Evolutionary conservation across 2,797 vertebrate species (phyloP).

Genomic region (Synaphobranchus kaupii): DNA sequence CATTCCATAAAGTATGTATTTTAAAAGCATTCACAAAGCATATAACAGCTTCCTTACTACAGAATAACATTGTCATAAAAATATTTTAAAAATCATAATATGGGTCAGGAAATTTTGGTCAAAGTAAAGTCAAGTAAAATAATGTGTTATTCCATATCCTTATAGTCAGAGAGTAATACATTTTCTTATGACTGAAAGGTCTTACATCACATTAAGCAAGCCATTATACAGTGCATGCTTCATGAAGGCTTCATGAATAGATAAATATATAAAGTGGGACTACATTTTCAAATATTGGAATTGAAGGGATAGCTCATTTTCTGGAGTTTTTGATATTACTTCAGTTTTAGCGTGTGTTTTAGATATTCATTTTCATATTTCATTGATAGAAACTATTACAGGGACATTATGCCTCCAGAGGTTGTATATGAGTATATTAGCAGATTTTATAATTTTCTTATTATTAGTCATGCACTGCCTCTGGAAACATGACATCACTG

Average conservation of each 20-base stretch:
- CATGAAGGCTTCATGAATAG: background rate
- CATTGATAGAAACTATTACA: too few relatives aligned
- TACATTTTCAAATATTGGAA: background rate
- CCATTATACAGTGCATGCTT: background rate
- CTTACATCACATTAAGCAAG: background rate
- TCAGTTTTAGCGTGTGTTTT: too few relatives aligned
- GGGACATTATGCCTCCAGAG: background rate
- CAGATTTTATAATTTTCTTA: background rate
- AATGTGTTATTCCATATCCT: background rate
- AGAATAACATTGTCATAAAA: background rate
- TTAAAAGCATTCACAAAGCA: background rate
- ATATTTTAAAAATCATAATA: background rate
- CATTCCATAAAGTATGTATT: background rate
- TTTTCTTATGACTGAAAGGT: background rate
- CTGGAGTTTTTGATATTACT: background rate
- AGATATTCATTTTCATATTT: too few relatives aligned
- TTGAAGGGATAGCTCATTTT: background rate
- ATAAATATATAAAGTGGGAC: background rate
- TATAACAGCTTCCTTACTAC: background rate
- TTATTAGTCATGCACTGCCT: background rate
- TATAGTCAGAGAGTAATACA: background rate
- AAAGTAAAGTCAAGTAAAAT: background rate
- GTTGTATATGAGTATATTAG: background rate
- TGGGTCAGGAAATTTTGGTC: background rate
- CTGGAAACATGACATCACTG: background rate